Evolutionary conservation across 1,140 invertebrate genomes (phyloP), one percentile per base, ranked within the genome.

Genomic region (Philotrypesis tridentata): DNA sequence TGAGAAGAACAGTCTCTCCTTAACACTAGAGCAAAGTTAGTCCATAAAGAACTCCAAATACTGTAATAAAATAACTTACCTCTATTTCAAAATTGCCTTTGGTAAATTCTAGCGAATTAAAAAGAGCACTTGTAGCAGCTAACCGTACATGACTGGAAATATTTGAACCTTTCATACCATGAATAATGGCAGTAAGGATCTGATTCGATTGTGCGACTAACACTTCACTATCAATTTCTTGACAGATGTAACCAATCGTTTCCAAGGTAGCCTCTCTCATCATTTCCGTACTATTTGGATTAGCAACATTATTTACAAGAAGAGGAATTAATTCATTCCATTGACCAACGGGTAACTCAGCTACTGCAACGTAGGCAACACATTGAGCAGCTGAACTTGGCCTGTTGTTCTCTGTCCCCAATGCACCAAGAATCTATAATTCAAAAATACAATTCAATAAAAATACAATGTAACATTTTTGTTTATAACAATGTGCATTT

Each of bases 31-130:
- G n/a, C n/a, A n/a, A n/a, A n/a, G n/a, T n/a, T n/a, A n/a, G n/a
- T n/a, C n/a, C n/a, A n/a, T n/a, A n/a, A n/a, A n/a, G n/a, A n/a
- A n/a, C n/a, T n/a, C n/a, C n/a, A 21, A 61, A 27, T 29, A 29
- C 8, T 65, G n/a, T 14, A 25, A 29, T 11, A 63, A 37, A 77
- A 43, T 73, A 23, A 70, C 55, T 83, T 91, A 96, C 95, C 89
- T 99, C 98, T 90, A 97, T 98, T 86, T 99, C 97, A 93, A 99
- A 99, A 92, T 99, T 99, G 21, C 97, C 97, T 93, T 97, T 97
- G 9, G 98, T 99, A 89, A 99, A 99, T 93, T 99, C 99, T 29
- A 99, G 91, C 0, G 99, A 99, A 92, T 99, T 99, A n/a, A 97
- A 94, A 21, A 99, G 93, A 11, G 99, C 99, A 88, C 96, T 98